Evolutionary conservation across 2,797 vertebrate genomes (phyloP).

Genomic region (Echiichthys vipera): DNA sequence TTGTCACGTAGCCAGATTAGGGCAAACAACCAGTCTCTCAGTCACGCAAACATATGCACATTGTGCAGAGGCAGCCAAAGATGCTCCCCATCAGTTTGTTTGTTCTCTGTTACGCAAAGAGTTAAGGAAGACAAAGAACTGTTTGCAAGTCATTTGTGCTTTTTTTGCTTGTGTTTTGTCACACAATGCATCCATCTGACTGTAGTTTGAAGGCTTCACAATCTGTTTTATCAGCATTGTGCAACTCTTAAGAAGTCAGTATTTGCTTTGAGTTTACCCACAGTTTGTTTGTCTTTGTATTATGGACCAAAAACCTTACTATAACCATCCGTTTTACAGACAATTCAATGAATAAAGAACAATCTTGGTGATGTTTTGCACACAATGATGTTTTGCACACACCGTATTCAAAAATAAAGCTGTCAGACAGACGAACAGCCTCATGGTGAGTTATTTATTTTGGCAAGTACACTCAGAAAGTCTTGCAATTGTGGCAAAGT

Average conservation of each 20-base stretch:
- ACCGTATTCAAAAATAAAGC: conserved; percentile 22
- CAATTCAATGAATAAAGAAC: not conserved
- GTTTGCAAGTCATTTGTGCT: conserved; percentile 54
- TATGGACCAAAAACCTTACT: not conserved
- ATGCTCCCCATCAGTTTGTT: conserved; percentile 55
- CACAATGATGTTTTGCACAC: not conserved
- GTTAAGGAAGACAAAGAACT: conserved; percentile 46
- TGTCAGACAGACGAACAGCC: conserved; percentile 33
- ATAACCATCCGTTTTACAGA: not conserved
- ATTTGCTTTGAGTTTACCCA: conserved; percentile 6
- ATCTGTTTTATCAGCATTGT: not conserved
- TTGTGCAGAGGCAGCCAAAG: conserved; percentile 30
- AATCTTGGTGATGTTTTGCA: not conserved
- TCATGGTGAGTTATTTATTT: conserved; percentile 60
- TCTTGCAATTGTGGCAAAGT: conserved; percentile 66
- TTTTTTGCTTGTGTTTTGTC: conserved; percentile 49
- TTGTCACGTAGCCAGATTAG: conserved; percentile 6
- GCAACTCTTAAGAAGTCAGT: conserved; percentile 1
- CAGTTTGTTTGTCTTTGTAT: not conserved
- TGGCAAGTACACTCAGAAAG: conserved; percentile 69
- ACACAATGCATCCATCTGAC: conserved; percentile 27
- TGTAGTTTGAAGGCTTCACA: conserved; percentile 17
- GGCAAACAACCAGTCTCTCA: conserved; percentile 52
- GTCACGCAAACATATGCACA: conserved; percentile 52
- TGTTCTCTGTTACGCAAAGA: conserved; percentile 58